Evolutionary conservation across 2,888 invertebrate genomes (phyloP).

Genomic region (Anoplius nigerrimus): DNA sequence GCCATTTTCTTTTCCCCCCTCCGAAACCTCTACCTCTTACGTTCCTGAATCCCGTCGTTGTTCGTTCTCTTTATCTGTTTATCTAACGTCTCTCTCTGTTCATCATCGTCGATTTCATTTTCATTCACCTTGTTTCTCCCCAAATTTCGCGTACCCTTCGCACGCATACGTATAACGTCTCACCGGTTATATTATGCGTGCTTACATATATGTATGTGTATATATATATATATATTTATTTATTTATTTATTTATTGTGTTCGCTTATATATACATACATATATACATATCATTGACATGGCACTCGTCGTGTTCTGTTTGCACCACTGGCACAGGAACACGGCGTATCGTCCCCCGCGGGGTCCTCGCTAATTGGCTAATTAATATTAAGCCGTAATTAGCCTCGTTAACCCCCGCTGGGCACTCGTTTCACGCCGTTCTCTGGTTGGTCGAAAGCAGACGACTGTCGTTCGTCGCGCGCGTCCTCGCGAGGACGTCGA

Average conservation of each 20-base stretch:
- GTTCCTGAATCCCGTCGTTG: not conserved
- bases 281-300: conserved; percentile 28
- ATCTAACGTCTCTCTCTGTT: not conserved
- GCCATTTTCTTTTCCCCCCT: not conserved
- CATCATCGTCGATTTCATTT: not conserved
- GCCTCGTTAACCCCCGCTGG: conserved; percentile 57
- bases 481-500: too few relatives aligned
- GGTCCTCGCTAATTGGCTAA: conserved; percentile 62
- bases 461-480: conserved; percentile 2
- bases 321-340: conserved; percentile 32
- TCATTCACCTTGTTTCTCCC: not conserved
- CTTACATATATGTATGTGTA: not conserved
- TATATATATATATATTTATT: conserved; percentile 1
- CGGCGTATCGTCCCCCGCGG: conserved; percentile 34
- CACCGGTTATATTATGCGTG: not conserved
- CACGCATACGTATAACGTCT: not conserved
- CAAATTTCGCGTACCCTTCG: too few relatives aligned
- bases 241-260: not conserved
- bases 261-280: too few relatives aligned
- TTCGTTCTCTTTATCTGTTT: not conserved
- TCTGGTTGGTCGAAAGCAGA: conserved; percentile 58
- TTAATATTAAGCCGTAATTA: conserved; percentile 68
- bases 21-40: not conserved
- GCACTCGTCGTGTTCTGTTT: conserved; percentile 26
- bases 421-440: conserved; percentile 58